Evolutionary conservation across 2,888 invertebrate genomes (phyloP).

Genomic region (Microchrysa polita): DNA sequence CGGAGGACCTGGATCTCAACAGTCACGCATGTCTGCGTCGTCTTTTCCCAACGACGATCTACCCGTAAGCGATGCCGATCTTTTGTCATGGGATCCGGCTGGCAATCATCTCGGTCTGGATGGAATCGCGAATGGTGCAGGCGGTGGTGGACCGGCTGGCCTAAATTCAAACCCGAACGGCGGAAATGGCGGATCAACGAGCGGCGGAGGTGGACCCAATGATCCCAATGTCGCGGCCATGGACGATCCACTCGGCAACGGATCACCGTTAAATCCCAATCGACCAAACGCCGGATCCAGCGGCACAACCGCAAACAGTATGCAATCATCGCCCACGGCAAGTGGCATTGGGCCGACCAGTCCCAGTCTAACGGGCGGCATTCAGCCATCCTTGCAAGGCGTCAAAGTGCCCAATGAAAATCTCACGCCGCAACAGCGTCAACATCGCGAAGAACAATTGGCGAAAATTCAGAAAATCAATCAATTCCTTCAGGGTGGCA

Average conservation of each 20-base stretch:
- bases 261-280: slow-evolving; percentile 44
- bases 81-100: slow-evolving; percentile 67
- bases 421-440: slow-evolving; percentile 93
- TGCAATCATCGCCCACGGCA: slow-evolving; percentile 41
- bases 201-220: neutral
- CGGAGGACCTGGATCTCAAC: neutral
- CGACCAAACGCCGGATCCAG: slow-evolving; percentile 15
- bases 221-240: slow-evolving; percentile 44
- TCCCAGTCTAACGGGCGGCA: slow-evolving; percentile 65
- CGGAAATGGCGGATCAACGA: neutral
- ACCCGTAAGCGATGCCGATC: slow-evolving; percentile 62
- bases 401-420: slow-evolving; percentile 96
- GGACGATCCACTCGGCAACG: slow-evolving; percentile 47
- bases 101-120: slow-evolving; percentile 54
- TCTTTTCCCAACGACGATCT: slow-evolving; percentile 62
- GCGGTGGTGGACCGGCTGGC: no score
- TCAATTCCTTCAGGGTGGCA: slow-evolving; percentile 75
- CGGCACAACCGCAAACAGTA: slow-evolving; percentile 21
- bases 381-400: slow-evolving; percentile 74
- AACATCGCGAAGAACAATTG: slow-evolving; percentile 91
- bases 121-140: slow-evolving; percentile 51
- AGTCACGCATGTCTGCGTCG: slow-evolving; percentile 57
- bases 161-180: slow-evolving; percentile 14
- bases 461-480: slow-evolving; percentile 91
- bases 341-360: slow-evolving; percentile 62